Conservation (phyloP, 1,140 invertebrate genomes). For the Teleopsis dalmanni region DNA sequence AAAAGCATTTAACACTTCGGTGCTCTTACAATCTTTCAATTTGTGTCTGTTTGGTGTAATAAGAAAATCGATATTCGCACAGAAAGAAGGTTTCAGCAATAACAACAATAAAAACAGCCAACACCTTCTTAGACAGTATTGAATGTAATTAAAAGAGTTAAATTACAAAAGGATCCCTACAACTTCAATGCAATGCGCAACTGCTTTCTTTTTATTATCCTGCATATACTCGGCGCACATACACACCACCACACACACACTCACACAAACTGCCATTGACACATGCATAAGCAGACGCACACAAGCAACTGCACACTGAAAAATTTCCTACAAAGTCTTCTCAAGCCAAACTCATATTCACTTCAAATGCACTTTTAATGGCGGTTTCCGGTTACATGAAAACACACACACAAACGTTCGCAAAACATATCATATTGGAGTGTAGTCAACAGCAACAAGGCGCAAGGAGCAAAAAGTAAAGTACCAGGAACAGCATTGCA, state of each 20-base stretch:
- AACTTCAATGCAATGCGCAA: too few species aligned
- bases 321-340: not conserved
- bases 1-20: too few species aligned
- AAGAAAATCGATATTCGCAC: conserved; percentile 35
- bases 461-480: not conserved
- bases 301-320: not conserved
- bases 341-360: conserved; percentile 10
- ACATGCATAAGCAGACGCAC: not conserved
- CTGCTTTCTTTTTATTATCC: too few species aligned
- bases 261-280: not conserved
- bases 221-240: not conserved
- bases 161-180: conserved; percentile 25
- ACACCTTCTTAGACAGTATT: conserved; percentile 15
- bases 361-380: conserved; percentile 44
- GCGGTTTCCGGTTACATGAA: conserved; percentile 40
- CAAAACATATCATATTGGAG: too few species aligned
- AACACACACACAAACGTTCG: not conserved
- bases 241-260: too few species aligned
- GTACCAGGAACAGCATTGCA: conserved; percentile 37
- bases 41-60: too few species aligned
- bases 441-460: too few species aligned
- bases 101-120: conserved; percentile 4
- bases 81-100: conserved; percentile 15
- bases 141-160: conserved; percentile 42
- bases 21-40: too few species aligned